phyloP scores from a whole-genome alignment of 2,113 vertebrate species.

The Poeciliopsis retropinna region DNA sequence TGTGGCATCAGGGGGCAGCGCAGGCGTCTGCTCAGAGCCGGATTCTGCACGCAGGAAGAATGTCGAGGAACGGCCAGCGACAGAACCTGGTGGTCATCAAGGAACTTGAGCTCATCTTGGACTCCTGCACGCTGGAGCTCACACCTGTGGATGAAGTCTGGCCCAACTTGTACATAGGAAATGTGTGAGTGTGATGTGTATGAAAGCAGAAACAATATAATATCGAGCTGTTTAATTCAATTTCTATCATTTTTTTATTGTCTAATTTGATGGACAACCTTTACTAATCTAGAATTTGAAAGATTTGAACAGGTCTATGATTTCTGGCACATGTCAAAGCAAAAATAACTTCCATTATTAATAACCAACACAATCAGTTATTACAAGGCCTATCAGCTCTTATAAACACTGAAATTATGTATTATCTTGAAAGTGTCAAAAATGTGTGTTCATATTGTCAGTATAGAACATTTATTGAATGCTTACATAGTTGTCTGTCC shows the following conservation, averaged over 20 bases:
- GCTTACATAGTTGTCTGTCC: background rate
- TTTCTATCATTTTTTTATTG: background rate
- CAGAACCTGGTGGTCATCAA: constrained; percentile 66
- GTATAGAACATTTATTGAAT: background rate
- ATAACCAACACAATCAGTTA: too few relatives aligned
- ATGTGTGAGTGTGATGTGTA: constrained; percentile 78
- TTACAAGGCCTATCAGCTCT: too few relatives aligned
- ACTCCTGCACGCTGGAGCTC: constrained; percentile 80
- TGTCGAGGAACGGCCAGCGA: constrained; percentile 60
- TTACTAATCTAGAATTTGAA: background rate
- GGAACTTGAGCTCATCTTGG: constrained; percentile 72
- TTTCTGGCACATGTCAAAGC: too few relatives aligned
- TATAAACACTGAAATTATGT: background rate
- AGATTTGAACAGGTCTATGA: background rate
- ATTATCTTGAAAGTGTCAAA: background rate
- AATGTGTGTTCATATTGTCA: too few relatives aligned
- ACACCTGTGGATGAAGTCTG: constrained; percentile 82
- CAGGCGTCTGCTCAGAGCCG: constrained; percentile 30
- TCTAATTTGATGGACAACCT: background rate
- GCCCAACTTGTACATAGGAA: constrained; percentile 82
- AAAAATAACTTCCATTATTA: too few relatives aligned
- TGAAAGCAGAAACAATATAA: background rate
- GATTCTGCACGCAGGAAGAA: constrained; percentile 39
- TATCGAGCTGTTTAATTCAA: background rate
- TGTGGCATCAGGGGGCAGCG: background rate